phyloP scores from a whole-genome alignment of 2,797 vertebrate genomes.

The Momotus momota region DNA sequence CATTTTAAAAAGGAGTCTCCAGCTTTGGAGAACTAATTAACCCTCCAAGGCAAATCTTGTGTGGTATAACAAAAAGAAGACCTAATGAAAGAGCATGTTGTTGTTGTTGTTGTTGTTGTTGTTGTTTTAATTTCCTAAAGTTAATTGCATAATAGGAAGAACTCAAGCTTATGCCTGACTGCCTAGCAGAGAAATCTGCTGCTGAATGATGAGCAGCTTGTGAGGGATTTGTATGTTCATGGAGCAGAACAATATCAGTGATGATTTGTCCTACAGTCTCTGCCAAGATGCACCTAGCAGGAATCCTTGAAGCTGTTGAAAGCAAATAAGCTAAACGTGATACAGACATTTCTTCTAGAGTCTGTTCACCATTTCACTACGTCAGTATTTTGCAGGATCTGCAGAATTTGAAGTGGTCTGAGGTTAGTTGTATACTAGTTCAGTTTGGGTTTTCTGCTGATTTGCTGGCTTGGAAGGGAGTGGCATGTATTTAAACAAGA shows the following conservation, averaged over 20 bases:
- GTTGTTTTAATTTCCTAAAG: slow-evolving; percentile 18
- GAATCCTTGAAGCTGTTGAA: background rate
- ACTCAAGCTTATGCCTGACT: background rate
- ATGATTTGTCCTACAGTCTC: background rate
- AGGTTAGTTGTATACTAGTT: background rate
- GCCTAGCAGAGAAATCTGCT: background rate
- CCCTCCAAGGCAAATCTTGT: background rate
- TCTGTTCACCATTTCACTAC: background rate
- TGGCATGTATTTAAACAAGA: too few species aligned
- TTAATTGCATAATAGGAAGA: background rate
- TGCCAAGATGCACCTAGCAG: background rate
- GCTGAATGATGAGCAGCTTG: background rate
- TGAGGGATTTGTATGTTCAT: background rate
- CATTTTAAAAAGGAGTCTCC: background rate
- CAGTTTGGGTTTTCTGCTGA: background rate
- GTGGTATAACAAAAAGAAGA: background rate
- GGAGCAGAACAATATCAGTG: background rate
- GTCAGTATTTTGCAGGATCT: background rate
- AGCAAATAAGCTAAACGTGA: background rate
- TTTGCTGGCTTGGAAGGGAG: background rate
- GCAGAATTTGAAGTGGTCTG: background rate
- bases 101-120: background rate
- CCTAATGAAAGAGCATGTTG: background rate
- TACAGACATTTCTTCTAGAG: background rate
- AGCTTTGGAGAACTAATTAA: background rate